Conservation (phyloP, 2,888 invertebrate genomes). For the Melinaea menophilus region DNA sequence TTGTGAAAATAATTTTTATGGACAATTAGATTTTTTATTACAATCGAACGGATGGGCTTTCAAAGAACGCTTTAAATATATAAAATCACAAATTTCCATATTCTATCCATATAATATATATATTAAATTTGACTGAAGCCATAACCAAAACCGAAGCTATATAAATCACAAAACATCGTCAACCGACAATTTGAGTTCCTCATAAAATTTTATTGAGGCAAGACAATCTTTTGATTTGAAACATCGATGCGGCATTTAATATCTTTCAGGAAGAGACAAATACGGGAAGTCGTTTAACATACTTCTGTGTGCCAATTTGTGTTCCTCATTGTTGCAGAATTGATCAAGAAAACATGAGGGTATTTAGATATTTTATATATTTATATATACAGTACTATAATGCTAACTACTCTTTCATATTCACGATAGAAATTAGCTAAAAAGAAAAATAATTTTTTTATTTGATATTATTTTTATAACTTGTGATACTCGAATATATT, state of each 20-base stretch:
- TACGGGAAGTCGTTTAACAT: slow-evolving; percentile 30
- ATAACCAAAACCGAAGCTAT: not conserved
- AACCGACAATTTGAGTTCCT: slow-evolving; percentile 18
- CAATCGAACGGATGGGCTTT: too few species aligned
- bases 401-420: too few species aligned
- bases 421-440: too few species aligned
- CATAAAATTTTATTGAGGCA: slow-evolving; percentile 26
- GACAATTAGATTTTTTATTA: too few species aligned
- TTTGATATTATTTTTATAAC: too few species aligned
- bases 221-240: slow-evolving; percentile 24
- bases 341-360: slow-evolving; percentile 1
- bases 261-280: slow-evolving; percentile 30
- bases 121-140: not conserved
- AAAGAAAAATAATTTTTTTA: too few species aligned
- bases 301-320: slow-evolving; percentile 30
- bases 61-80: too few species aligned
- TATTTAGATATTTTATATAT: not conserved
- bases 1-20: too few species aligned
- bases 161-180: slow-evolving; percentile 5
- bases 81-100: not conserved
- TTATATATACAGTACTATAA: too few species aligned
- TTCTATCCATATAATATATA: not conserved
- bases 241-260: slow-evolving; percentile 26
- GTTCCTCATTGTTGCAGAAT: slow-evolving; percentile 22
- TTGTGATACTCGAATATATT: too few species aligned